These are phyloP conservation scores for Gila robusta DNA, from an alignment of 2,797 vertebrate genomes.

Conservation along the genomic window DNA sequence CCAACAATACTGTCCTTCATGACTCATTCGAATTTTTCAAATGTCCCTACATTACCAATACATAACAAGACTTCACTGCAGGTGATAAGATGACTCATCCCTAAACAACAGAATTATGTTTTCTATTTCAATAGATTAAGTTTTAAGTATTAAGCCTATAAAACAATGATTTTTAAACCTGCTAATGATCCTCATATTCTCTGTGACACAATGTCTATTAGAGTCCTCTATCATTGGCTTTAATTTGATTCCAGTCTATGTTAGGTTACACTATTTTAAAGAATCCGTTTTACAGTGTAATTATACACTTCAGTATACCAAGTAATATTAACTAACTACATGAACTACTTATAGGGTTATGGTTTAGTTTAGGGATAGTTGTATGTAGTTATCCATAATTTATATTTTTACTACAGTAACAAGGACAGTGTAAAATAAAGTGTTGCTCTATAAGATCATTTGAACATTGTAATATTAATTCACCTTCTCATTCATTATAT, in stretches of 20 bases:
- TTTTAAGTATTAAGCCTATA: not conserved
- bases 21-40: not conserved
- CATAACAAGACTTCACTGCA: not conserved
- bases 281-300: not conserved
- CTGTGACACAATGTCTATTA: too few relatives aligned
- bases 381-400: not conserved
- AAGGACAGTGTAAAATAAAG: not conserved
- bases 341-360: not conserved
- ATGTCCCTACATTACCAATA: not conserved
- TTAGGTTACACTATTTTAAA: not conserved
- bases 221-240: not conserved
- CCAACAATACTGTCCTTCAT: slow-evolving; percentile 18
- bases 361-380: not conserved
- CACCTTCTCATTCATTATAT: not conserved
- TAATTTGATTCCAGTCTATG: not conserved
- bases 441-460: not conserved
- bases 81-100: slow-evolving; percentile 3
- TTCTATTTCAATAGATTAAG: not conserved
- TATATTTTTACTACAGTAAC: not conserved
- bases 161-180: not conserved
- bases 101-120: not conserved
- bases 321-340: not conserved
- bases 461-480: not conserved
- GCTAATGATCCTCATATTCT: too few relatives aligned
- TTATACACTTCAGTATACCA: not conserved